Evolutionary conservation across 2,113 vertebrate genomes (phyloP).

Genomic region (Lichenostomus cassidix): DNA sequence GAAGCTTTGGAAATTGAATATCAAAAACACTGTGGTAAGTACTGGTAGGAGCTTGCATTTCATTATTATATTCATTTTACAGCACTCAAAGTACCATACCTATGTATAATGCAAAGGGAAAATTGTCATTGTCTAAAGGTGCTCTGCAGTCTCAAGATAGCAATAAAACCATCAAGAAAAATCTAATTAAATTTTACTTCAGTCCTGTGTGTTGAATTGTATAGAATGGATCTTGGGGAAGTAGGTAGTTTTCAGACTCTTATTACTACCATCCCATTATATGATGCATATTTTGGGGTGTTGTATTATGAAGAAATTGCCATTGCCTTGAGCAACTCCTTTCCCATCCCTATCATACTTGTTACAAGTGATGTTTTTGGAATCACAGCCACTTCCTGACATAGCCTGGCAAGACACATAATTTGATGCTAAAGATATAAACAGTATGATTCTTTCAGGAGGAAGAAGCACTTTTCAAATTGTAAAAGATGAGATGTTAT

Average conservation of each 20-base stretch:
- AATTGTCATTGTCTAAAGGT: neutral
- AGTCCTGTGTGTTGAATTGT: neutral
- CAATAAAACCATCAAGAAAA: neutral
- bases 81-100: neutral
- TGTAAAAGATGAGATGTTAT: neutral
- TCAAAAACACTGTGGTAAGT: neutral
- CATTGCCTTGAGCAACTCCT: neutral
- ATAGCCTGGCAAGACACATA: neutral
- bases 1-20: neutral
- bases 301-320: neutral
- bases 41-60: neutral
- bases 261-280: neutral
- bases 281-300: neutral
- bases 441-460: neutral
- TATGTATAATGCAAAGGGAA: neutral
- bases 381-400: neutral
- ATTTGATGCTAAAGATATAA: neutral
- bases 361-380: neutral
- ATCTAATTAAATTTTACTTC: neutral
- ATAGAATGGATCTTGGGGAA: neutral
- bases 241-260: neutral
- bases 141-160: neutral
- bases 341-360: neutral
- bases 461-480: neutral
- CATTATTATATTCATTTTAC: neutral